A percentile compares a stretch with the other conserved stretches of the same genome.
phyloP scores from a whole-genome alignment of 2,113 vertebrate species.

The Trachemys scripta region DNA sequence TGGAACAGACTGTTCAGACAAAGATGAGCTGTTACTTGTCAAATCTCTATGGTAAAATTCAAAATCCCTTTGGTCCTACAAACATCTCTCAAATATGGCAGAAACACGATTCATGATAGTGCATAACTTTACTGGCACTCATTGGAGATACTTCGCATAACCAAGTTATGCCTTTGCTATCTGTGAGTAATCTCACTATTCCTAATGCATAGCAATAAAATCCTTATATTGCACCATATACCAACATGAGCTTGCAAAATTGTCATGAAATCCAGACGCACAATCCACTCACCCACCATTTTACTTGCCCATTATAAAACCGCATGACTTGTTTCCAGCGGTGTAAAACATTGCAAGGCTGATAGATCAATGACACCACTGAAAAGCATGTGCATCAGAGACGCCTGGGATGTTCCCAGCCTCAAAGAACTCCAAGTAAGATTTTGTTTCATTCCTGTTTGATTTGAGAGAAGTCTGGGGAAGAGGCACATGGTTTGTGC shows the following conservation, averaged over 20 bases:
- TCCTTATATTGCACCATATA: background rate
- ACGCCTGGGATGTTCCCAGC: background rate
- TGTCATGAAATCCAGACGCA: background rate
- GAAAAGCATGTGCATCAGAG: background rate
- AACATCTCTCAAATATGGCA: background rate
- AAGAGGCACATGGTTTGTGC: rapidly evolving
- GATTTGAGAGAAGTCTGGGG: background rate
- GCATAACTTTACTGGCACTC: background rate
- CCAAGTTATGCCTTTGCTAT: background rate
- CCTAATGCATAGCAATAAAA: background rate
- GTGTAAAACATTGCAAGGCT: background rate
- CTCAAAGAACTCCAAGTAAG: background rate
- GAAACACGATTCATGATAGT: background rate
- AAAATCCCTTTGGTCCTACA: background rate
- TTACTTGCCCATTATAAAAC: background rate
- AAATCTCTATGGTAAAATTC: background rate
- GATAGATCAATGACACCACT: background rate
- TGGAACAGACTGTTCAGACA: background rate
- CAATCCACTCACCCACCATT: background rate
- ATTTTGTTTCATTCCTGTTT: background rate
- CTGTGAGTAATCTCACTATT: slow-evolving; percentile 5
- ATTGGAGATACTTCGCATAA: slow-evolving; percentile 14
- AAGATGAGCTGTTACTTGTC: background rate
- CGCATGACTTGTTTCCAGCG: background rate
- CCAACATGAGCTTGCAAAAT: background rate